Percentiles rank a stretch among this genome's conserved stretches.
Conservation (phyloP, 2,888 invertebrate species). For the Orthosia cruda region DNA sequence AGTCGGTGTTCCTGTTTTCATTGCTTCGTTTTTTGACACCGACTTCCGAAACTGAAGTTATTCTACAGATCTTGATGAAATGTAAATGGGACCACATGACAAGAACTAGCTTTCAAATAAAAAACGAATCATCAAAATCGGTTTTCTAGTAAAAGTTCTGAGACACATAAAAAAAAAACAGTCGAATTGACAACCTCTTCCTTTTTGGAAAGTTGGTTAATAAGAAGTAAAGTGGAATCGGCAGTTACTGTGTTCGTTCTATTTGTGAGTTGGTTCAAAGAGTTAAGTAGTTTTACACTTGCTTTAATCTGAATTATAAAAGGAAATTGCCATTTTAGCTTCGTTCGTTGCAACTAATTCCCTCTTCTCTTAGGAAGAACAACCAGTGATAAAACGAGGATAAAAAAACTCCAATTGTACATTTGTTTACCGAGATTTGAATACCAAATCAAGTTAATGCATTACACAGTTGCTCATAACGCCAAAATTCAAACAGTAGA, state of each 20-base stretch:
- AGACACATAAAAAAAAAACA: no score
- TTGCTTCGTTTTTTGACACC: no score
- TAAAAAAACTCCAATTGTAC: not conserved
- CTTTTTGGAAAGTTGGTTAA: no score
- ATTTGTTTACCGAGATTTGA: slow-evolving; percentile 22
- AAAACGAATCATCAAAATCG: no score
- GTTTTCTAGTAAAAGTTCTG: no score
- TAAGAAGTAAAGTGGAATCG: not conserved
- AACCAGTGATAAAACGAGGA: slow-evolving; percentile 3
- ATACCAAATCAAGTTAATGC: slow-evolving; percentile 32
- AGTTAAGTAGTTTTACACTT: not conserved
- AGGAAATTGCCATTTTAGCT: slow-evolving; percentile 3
- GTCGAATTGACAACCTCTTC: no score
- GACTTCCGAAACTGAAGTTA: no score
- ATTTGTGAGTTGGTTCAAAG: not conserved
- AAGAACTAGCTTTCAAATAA: no score
- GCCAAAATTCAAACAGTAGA: slow-evolving; percentile 46
- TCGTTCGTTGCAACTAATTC: not conserved
- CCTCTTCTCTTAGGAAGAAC: not conserved
- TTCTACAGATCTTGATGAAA: no score
- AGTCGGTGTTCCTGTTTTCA: no score
- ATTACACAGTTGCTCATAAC: slow-evolving; percentile 24
- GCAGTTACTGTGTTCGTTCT: not conserved
- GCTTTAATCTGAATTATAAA: not conserved
- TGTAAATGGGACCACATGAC: no score